Conservation (phyloP, 2,797 vertebrate genomes). For the Cuculus canorus region DNA sequence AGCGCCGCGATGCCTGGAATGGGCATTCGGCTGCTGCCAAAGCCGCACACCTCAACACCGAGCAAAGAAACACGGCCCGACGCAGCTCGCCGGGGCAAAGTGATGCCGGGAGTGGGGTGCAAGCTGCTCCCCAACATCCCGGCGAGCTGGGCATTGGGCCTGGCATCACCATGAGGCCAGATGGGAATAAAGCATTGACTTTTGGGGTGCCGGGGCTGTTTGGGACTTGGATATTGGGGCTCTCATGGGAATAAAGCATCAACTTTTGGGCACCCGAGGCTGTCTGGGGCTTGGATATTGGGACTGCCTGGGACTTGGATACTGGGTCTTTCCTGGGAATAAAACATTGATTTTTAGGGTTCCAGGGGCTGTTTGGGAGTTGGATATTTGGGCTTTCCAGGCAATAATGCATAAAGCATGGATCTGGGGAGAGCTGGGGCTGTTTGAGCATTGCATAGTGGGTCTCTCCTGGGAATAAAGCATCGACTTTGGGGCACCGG, state of each 20-base stretch:
- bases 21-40: rapidly evolving
- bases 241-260: too few species aligned
- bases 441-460: background rate
- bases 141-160: background rate
- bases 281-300: too few species aligned
- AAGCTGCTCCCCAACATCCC: background rate
- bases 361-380: too few species aligned
- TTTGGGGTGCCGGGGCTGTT: too few species aligned
- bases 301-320: too few species aligned
- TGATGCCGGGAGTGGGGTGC: rapidly evolving
- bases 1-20: background rate
- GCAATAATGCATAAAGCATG: background rate
- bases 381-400: background rate
- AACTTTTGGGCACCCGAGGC: too few species aligned
- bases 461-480: background rate
- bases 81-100: rapidly evolving
- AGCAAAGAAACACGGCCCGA: background rate
- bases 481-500: background rate
- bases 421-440: background rate
- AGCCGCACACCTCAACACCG: rapidly evolving
- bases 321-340: too few species aligned
- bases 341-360: too few species aligned
- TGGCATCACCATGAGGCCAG: rapidly evolving
- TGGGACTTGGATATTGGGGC: too few species aligned
- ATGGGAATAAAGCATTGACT: too few species aligned